phyloP scores from a whole-genome alignment of 2,113 vertebrate species.

The Emydocephalus ijimae region DNA sequence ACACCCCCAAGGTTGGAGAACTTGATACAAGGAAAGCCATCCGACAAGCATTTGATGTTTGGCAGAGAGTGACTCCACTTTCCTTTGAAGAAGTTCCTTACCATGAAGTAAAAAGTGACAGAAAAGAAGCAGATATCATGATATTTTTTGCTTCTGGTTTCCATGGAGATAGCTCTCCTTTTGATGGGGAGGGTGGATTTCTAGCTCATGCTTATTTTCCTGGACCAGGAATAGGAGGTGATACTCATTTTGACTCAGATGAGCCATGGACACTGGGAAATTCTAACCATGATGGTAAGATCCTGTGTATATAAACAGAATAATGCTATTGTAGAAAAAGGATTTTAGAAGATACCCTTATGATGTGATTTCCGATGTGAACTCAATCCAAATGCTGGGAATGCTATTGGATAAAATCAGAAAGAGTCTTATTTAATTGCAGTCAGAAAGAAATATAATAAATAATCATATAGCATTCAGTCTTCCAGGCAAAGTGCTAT shows the following conservation, averaged over 20 bases:
- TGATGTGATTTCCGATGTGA: not conserved
- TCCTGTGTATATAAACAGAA: not conserved
- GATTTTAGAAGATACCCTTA: not conserved
- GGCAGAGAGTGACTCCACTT: conserved; percentile 94
- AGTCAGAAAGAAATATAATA: not conserved
- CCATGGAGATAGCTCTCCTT: conserved; percentile 96
- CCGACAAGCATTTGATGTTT: conserved; percentile 95
- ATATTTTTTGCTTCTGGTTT: conserved; percentile 99
- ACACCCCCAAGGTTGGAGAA: conserved; percentile 96
- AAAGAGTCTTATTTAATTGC: not conserved
- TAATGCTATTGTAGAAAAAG: not conserved
- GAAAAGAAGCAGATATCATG: conserved; percentile 98
- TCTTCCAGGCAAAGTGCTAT: not conserved
- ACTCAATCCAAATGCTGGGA: not conserved
- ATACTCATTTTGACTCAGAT: conserved; percentile 96
- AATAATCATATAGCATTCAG: not conserved
- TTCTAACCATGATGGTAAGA: conserved; percentile 92
- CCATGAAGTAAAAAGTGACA: conserved; percentile 92
- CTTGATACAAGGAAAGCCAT: conserved; percentile 93
- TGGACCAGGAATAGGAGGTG: conserved; percentile 94
- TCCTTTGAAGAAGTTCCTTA: conserved; percentile 97
- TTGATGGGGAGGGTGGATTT: conserved; percentile 97
- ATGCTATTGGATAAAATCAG: not conserved
- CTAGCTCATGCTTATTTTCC: conserved; percentile 97
- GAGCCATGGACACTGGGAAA: conserved; percentile 97